phyloP scores from a whole-genome alignment of 2,888 invertebrate species.

The Fragum fragum region DNA sequence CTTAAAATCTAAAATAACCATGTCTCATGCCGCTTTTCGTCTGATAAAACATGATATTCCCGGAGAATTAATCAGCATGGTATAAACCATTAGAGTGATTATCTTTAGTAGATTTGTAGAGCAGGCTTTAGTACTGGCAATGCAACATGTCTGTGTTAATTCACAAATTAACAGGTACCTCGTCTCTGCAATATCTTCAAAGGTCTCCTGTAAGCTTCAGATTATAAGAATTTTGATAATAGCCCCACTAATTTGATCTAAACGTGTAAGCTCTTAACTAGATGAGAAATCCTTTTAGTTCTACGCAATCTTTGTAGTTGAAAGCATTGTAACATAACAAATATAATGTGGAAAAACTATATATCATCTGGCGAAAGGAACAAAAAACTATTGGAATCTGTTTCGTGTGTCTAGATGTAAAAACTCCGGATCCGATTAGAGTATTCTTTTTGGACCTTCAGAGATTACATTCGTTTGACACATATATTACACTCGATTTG shows the following conservation, averaged over 20 bases:
- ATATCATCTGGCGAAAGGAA: no score
- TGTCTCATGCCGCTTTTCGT: not conserved
- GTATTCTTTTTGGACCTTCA: no score
- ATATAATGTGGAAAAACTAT: no score
- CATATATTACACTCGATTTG: no score
- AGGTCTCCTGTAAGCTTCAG: slow-evolving; percentile 2
- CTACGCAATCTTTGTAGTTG: no score
- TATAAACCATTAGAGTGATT: not conserved
- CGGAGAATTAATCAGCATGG: not conserved
- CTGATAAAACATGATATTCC: not conserved
- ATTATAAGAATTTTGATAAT: slow-evolving; percentile 3
- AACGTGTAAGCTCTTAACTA: not conserved
- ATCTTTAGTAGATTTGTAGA: not conserved
- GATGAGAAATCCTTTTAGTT: not conserved
- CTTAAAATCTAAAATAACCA: not conserved
- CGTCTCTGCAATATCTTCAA: not conserved
- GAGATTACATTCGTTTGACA: no score
- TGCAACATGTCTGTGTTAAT: not conserved
- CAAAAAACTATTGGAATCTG: no score
- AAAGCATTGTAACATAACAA: no score
- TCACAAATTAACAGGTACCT: slow-evolving; percentile 3
- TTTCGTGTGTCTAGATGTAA: no score
- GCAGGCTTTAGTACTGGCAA: not conserved
- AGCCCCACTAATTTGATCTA: not conserved
- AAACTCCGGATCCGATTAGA: no score